phyloP scores from a whole-genome alignment of 2,113 vertebrate species.

The Rhinolophus sinicus region DNA sequence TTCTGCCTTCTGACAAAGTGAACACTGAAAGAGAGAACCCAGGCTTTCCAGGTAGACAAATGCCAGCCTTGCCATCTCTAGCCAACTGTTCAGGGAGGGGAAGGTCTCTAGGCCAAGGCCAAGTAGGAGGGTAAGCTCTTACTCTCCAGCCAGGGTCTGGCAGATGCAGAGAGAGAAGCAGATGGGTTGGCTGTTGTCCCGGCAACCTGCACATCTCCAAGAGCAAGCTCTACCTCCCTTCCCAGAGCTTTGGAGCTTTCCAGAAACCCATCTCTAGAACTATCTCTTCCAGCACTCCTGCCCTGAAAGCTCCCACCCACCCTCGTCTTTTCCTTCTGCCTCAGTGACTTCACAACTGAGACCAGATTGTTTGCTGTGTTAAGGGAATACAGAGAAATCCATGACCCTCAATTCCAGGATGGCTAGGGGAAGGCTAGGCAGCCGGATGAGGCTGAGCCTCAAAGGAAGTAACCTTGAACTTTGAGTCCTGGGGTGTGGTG shows the following conservation, averaged over 20 bases:
- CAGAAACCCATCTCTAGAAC: not conserved
- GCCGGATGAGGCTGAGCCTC: not conserved
- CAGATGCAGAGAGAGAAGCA: not conserved
- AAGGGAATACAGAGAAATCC: not conserved
- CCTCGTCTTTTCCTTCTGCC: not conserved
- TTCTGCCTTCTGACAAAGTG: not conserved
- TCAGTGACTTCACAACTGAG: not conserved
- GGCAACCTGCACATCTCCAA: not conserved
- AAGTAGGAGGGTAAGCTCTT: not conserved
- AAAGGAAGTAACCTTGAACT: not conserved
- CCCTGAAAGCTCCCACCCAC: not conserved
- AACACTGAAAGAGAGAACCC: not conserved
- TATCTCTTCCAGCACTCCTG: not conserved
- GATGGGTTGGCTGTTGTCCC: not conserved
- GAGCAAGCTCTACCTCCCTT: not conserved
- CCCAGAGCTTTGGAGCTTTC: not conserved
- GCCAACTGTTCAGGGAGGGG: not conserved
- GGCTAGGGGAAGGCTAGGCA: not conserved
- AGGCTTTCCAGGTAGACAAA: not conserved
- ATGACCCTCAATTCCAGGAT: not conserved
- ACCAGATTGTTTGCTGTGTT: too few species aligned
- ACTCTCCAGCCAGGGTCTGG: fast-evolving
- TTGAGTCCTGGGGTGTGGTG: not conserved
- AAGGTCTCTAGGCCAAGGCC: not conserved
- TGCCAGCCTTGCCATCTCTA: not conserved